These are phyloP conservation scores for Oenanthe oenanthe DNA, from an alignment of 2,113 vertebrate genomes.

Conservation along the genomic window DNA sequence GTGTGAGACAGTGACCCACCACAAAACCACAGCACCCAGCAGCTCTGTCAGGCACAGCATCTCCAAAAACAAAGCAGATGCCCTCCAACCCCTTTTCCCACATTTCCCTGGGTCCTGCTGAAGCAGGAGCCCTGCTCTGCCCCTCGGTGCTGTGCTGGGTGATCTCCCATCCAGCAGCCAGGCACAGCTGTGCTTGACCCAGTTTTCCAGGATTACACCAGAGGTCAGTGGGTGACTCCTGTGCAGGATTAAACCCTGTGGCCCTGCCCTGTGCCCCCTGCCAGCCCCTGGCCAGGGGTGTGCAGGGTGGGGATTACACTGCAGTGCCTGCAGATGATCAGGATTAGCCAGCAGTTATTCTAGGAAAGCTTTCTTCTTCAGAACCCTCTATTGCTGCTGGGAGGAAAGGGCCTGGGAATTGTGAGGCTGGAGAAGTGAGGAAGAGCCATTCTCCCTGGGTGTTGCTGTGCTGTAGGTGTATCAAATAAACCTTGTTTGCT, in stretches of 20 bases:
- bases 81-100: no score
- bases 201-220: not conserved
- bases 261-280: not conserved
- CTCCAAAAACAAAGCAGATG: not conserved
- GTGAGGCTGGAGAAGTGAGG: not conserved
- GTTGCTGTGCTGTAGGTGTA: not conserved
- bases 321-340: not conserved
- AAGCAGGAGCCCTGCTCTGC: not conserved
- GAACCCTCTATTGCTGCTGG: not conserved
- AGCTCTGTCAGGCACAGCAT: accelerated
- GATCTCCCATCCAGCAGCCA: not conserved
- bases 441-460: not conserved
- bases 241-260: not conserved
- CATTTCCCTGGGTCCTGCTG: not conserved
- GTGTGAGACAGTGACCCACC: not conserved
- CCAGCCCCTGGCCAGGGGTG: not conserved
- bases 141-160: not conserved
- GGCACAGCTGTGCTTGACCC: not conserved
- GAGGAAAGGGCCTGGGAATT: not conserved
- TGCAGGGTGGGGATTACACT: not conserved
- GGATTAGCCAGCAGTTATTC: not conserved
- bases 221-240: slow-evolving; percentile 35
- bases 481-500: not conserved
- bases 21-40: accelerated
- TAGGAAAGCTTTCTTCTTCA: not conserved